Evolutionary conservation across 2,888 invertebrate species (phyloP).

Genomic region (Lasioglossum villosulum): DNA sequence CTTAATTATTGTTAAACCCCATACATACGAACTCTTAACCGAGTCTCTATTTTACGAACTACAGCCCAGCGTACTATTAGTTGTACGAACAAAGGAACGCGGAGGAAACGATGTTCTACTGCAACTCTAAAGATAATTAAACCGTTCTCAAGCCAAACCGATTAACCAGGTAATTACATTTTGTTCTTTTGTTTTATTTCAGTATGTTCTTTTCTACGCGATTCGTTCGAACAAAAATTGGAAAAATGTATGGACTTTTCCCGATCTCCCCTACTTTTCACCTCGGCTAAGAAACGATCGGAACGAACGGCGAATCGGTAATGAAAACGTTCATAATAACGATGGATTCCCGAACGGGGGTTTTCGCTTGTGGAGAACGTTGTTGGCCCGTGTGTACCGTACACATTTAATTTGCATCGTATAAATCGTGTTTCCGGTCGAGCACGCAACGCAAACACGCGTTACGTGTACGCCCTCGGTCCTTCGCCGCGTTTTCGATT

Average conservation of each 20-base stretch:
- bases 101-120: too few species aligned
- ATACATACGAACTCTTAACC: too few species aligned
- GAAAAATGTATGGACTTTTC: not conserved
- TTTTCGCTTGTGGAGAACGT: conserved; percentile 33
- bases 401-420: conserved; percentile 83
- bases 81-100: not conserved
- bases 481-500: conserved; percentile 61
- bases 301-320: not conserved
- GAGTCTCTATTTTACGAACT: too few species aligned
- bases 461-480: conserved; percentile 77
- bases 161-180: not conserved
- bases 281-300: not conserved
- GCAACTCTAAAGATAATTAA: too few species aligned
- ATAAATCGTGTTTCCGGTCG: conserved; percentile 83
- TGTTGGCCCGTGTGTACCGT: conserved; percentile 50
- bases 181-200: not conserved
- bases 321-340: conserved; percentile 52
- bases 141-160: too few species aligned
- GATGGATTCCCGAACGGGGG: conserved; percentile 29
- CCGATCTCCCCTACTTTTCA: not conserved
- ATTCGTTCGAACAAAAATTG: not conserved
- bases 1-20: too few species aligned
- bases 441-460: conserved; percentile 83
- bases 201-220: not conserved
- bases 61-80: not conserved